Conservation (phyloP, 2,888 invertebrate genomes). For the Acanthosepion pharaonis region DNA sequence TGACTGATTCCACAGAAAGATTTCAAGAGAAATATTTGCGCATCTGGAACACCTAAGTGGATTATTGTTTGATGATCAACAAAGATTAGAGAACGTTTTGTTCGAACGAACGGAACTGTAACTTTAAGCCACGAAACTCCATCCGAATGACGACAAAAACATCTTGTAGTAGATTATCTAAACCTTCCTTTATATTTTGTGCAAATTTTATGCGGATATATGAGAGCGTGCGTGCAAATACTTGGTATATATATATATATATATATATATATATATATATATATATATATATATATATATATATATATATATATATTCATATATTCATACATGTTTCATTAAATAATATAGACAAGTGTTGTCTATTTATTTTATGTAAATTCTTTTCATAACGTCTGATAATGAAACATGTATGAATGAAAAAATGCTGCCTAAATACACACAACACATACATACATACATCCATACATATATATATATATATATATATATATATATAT, state of each 20-base stretch:
- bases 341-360: too few species aligned
- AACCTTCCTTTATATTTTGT: background rate
- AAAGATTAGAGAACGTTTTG: background rate
- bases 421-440: too few species aligned
- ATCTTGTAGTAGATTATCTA: background rate
- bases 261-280: background rate
- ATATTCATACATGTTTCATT: too few species aligned
- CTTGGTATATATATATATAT: background rate
- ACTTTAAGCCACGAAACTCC: background rate
- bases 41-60: background rate
- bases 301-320: background rate
- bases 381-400: too few species aligned
- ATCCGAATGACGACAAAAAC: background rate
- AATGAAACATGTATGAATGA: too few species aligned
- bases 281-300: background rate
- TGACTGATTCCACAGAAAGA: background rate
- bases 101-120: background rate
- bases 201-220: background rate
- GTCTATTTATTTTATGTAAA: too few species aligned
- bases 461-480: too few species aligned
- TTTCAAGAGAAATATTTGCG: background rate
- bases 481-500: too few species aligned
- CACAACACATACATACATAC: too few species aligned
- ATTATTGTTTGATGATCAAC: conserved; percentile 33
- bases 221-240: background rate